Percentiles rank a stretch among this genome's conserved stretches.
Evolutionary conservation across 2,888 invertebrate species (phyloP).

Genomic region (Podotricha telesiphe): DNA sequence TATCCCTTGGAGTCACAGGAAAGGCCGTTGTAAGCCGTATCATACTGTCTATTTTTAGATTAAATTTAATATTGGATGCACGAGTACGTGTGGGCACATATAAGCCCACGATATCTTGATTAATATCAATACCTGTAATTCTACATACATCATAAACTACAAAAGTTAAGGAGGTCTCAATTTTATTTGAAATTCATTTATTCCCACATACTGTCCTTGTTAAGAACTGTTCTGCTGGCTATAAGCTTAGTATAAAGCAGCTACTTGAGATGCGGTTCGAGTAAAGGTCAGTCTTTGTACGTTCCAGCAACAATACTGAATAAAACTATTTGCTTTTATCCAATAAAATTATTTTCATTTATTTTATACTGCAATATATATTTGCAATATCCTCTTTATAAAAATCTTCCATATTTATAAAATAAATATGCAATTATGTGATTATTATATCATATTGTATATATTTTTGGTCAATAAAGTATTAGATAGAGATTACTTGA

Average conservation of each 20-base stretch:
- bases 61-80: neutral
- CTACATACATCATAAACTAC: neutral
- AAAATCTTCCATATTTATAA: neutral
- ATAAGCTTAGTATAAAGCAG: conserved; percentile 26
- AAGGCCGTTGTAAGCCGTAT: neutral
- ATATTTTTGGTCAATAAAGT: neutral
- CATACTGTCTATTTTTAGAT: neutral
- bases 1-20: neutral
- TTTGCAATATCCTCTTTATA: neutral
- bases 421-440: neutral
- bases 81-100: no score
- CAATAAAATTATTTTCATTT: conserved; percentile 21
- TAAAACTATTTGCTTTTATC: conserved; percentile 25
- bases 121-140: neutral
- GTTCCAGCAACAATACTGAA: conserved; percentile 17
- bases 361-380: neutral
- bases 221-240: conserved; percentile 23
- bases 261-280: conserved; percentile 28
- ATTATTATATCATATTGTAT: neutral
- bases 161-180: neutral
- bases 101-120: neutral
- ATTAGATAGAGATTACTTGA: conserved; percentile 16
- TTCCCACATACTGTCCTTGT: conserved; percentile 20
- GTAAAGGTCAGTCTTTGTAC: conserved; percentile 26
- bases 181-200: conserved; percentile 16